Base-by-base conservation (phyloP, 2,113 vertebrate species). In the Varanus komodoensis region DNA sequence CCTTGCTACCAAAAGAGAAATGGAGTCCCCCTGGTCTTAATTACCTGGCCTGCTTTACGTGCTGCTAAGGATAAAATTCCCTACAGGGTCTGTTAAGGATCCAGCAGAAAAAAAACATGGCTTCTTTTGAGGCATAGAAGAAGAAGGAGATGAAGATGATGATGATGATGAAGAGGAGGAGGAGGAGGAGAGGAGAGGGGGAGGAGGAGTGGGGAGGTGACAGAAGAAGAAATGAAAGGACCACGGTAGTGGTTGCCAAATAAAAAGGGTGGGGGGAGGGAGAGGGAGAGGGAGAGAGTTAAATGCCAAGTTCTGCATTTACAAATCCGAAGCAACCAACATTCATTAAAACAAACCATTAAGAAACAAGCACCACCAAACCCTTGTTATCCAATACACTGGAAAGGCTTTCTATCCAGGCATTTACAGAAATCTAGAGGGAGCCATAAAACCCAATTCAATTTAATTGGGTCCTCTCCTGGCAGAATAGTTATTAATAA, bases 381-480 rank as follows among this genome's bases (percentile, higher is more conserved):
- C 32, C 87, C 96, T 96, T 92, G 94, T 96, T 96, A 97, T 95
- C 94, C 92, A 95, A 92, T 82, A 89, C 25, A 6, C 2, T 1
- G 89, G 80, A 96, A 91, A 96, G 94, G 88, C 89, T 97, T 96
- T 94, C 93, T 92, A 97, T 69, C 95, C 93, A 95, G 94, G 93
- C 92, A 88, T 93, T 91, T 95, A 96, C 95, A 94, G 95, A 94
- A 97, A 94, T 23, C 89, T 94, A 96, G 95, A 95, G 97, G 97
- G 97, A 97, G 94, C 94, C 92, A 96, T 96, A 97, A 97, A 82
- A 94, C 96, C 92, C 92, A 96, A 94, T 95, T 97, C 97, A 96
- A 93, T 97, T 97, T 98, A 97, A 97, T 97, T 97, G 97, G 97
- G 94, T 96, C 93, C 93, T 97, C 97, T 97, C 97, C 94, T 97